phyloP scores from a whole-genome alignment of 1,140 invertebrate genomes.

The Mycetomoellerius zeteki region DNA sequence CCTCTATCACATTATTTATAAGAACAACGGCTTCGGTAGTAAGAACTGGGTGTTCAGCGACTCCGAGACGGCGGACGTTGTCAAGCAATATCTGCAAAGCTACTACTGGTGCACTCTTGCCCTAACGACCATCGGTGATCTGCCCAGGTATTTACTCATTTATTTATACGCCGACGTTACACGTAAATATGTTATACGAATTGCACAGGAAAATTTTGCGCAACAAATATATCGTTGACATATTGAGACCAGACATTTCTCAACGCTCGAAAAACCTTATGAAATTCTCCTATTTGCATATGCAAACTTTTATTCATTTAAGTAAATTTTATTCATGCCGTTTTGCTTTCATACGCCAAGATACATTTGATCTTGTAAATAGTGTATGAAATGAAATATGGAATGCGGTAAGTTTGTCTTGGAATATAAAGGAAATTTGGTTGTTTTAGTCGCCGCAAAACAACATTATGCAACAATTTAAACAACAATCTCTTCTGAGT shows the following conservation, averaged over 20 bases:
- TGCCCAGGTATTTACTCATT: constrained; percentile 80
- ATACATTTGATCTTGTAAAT: constrained; percentile 9
- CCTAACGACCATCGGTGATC: constrained; percentile 95
- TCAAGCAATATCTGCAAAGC: constrained; percentile 98
- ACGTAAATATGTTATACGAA: neutral
- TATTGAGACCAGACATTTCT: neutral
- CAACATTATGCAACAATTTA: constrained; percentile 11
- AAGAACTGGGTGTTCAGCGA: constrained; percentile 96
- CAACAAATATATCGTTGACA: neutral
- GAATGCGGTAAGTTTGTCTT: neutral
- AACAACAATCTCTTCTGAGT: neutral
- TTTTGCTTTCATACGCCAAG: neutral
- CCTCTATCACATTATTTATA: constrained; percentile 98
- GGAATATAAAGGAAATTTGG: constrained; percentile 3
- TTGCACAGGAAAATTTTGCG: neutral
- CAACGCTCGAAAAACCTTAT: neutral
- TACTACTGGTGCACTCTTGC: constrained; percentile 99
- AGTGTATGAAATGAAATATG: constrained; percentile 21
- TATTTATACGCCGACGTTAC: neutral
- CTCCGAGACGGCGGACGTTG: constrained; percentile 94
- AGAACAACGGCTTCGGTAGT: constrained; percentile 97
- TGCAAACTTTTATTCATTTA: constrained; percentile 27
- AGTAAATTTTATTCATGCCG: constrained; percentile 17
- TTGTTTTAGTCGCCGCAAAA: neutral
- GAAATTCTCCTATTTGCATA: constrained; percentile 14